These are phyloP conservation scores for Uria aalge DNA, from an alignment of 2,113 vertebrate genomes.

Conservation along the genomic window DNA sequence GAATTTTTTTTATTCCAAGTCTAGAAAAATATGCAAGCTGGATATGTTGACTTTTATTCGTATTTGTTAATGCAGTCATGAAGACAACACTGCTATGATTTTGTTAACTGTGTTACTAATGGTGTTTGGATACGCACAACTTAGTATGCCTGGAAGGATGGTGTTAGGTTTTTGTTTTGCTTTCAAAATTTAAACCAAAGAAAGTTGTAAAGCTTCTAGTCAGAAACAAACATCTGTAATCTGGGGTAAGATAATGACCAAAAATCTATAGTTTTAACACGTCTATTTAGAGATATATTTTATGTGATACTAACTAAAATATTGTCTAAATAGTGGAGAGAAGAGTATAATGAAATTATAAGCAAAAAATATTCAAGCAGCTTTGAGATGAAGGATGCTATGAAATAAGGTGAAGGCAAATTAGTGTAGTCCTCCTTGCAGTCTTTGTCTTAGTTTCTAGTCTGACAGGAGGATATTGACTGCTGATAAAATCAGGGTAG, in stretches of 20 bases:
- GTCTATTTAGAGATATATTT: not conserved
- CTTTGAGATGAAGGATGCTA: not conserved
- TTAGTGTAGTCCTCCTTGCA: not conserved
- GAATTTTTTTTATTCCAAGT: not conserved
- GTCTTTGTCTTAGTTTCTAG: not conserved
- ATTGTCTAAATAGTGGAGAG: not conserved
- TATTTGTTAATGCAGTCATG: not conserved
- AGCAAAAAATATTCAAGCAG: not conserved
- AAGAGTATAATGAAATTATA: not conserved
- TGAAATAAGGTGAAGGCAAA: not conserved
- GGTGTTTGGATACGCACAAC: not conserved
- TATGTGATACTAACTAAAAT: not conserved
- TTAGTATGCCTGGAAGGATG: not conserved
- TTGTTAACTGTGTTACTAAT: not conserved
- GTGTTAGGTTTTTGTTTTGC: not conserved
- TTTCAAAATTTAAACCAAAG: not conserved
- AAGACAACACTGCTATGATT: not conserved
- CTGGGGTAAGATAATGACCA: not conserved
- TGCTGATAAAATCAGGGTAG: not conserved
- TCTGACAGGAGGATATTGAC: not conserved
- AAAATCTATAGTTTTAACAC: not conserved
- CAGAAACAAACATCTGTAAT: not conserved
- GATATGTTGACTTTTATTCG: not conserved
- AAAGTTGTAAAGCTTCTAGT: not conserved
- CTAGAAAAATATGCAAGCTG: not conserved